These are phyloP conservation scores for Drosophila sordidula DNA, from an alignment of 2,888 invertebrate genomes.

Conservation along the genomic window DNA sequence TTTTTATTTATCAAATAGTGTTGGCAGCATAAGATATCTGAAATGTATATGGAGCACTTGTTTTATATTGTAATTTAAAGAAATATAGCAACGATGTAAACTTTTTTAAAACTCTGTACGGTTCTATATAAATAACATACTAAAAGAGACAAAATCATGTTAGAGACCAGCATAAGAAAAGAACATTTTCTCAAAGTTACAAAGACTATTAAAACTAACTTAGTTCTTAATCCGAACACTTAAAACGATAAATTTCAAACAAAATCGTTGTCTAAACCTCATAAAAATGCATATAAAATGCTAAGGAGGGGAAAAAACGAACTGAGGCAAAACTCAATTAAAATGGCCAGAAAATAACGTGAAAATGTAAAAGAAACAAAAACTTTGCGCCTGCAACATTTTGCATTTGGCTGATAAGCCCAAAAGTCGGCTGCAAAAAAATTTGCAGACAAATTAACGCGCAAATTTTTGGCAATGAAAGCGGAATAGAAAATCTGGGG, in stretches of 20 bases:
- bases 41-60: too few species aligned
- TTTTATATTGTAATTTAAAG: too few species aligned
- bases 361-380: slow-evolving; percentile 25
- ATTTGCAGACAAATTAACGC: slow-evolving; percentile 60
- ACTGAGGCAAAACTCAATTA: slow-evolving; percentile 63
- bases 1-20: too few species aligned
- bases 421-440: slow-evolving; percentile 41
- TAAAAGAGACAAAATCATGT: neutral
- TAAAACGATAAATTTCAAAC: slow-evolving; percentile 9
- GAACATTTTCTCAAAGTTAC: neutral
- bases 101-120: too few species aligned
- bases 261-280: slow-evolving; percentile 20
- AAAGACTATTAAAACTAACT: neutral
- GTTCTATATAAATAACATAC: too few species aligned
- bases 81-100: too few species aligned
- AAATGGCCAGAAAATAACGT: slow-evolving; percentile 40
- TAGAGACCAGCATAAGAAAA: neutral
- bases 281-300: slow-evolving; percentile 15
- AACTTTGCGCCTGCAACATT: slow-evolving; percentile 35
- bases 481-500: slow-evolving; percentile 19
- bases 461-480: slow-evolving; percentile 56
- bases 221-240: slow-evolving; percentile 1
- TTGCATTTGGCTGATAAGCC: slow-evolving; percentile 53
- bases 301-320: neutral
- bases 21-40: too few species aligned